Evolutionary conservation across 2,113 vertebrate genomes (phyloP), one percentile per base, ranked within the genome.

Genomic region (Chauna torquata): DNA sequence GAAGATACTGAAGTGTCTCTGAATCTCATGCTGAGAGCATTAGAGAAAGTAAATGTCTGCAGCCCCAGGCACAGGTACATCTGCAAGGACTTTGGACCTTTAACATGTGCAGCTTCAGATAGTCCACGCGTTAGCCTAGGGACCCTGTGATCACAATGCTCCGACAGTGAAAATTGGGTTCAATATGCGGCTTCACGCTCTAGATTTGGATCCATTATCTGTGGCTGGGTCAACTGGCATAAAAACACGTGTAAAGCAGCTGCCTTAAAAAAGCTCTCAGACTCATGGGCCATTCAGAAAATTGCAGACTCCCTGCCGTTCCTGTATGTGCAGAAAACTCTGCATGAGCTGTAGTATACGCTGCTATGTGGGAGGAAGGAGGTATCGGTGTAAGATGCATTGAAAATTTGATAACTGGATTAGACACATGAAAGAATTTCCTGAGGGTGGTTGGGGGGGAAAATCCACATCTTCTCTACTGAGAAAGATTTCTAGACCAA

Each of bases 221-320:
- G 38, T 30, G 20, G 6, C 3, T 72, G n/a, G n/a, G 28, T 57
- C 50, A 84, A 32, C 19, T 34, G 64, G 22, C 2, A 1, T 17
- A 62, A n/a, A 77, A 81, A 36, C 6, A 40, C 1, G 0, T 2
- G 7, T 27, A 8, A 47, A 88, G 82, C 5, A 74, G 20, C 11
- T 58, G 16, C 47, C 27, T 42, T 36, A 57, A 47, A 91, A 23
- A 1, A 83, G 17, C 30, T 40, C 77, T 44, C 55, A 84, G 72
- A 45, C 66, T 94, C 17, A 3, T 16, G 45, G 50, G 62, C 58
- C 36, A 4, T 32, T 28, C 44, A 90, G 82, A 87, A 27, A 5
- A 30, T 4, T 28, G 6, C 5, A 7, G 61, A 10, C 13, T 30
- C 32, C 16, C 24, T n/a, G 16, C 0, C 0, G 24, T 22, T 38